Conservation (phyloP, 2,888 invertebrate species). For the Eristalinus aeneus region DNA sequence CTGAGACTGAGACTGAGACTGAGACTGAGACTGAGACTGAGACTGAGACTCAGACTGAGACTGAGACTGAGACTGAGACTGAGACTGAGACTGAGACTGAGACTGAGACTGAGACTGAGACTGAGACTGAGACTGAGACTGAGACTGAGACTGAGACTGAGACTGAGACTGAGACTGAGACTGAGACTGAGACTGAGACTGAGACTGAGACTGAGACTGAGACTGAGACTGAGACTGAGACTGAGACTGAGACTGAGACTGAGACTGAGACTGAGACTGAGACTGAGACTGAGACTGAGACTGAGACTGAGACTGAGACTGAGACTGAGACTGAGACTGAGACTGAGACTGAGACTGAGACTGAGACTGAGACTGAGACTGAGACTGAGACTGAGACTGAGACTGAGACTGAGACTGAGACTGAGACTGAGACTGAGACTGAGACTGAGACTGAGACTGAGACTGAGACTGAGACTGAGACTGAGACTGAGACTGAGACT, state of each 20-base stretch:
- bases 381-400: neutral
- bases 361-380: neutral
- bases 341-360: neutral
- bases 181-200: neutral
- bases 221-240: neutral
- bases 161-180: neutral
- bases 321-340: neutral
- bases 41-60: neutral
- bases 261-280: neutral
- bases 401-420: neutral
- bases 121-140: neutral
- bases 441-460: neutral
- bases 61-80: neutral
- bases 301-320: neutral
- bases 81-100: neutral
- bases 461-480: neutral
- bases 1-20: neutral
- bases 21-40: neutral
- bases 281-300: neutral
- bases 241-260: neutral
- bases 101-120: neutral
- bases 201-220: neutral
- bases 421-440: neutral
- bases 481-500: neutral
- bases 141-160: neutral